Evolutionary conservation across 2,888 invertebrate genomes (phyloP).

Genomic region (Hedychridium roseum): DNA sequence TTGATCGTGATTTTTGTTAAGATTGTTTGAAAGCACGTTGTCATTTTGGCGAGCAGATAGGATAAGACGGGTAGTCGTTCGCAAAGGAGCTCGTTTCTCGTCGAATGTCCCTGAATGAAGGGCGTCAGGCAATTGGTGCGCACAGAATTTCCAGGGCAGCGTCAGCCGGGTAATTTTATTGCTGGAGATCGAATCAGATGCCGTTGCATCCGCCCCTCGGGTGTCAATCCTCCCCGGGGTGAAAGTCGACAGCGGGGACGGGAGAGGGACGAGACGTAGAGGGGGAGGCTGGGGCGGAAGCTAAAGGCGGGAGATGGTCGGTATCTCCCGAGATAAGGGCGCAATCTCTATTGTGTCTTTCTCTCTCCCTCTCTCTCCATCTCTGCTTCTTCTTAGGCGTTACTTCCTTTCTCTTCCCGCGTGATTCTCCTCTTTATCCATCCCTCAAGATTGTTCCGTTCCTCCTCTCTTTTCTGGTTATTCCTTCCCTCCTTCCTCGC

Average conservation of each 20-base stretch:
- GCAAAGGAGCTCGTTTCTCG: too few species aligned
- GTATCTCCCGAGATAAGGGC: slow-evolving; percentile 50
- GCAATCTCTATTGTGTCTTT: slow-evolving; percentile 49
- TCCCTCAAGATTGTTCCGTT: slow-evolving; percentile 11
- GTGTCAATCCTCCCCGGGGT: slow-evolving; percentile 29
- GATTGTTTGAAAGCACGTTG: too few species aligned
- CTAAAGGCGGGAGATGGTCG: slow-evolving; percentile 26
- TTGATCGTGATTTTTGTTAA: too few species aligned
- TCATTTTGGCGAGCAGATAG: too few species aligned
- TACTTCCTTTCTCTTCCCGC: not conserved
- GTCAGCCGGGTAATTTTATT: slow-evolving; percentile 47
- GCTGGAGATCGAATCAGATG: slow-evolving; percentile 47
- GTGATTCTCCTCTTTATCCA: not conserved
- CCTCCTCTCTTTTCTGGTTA: not conserved
- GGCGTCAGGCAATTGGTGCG: too few species aligned
- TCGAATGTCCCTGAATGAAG: too few species aligned
- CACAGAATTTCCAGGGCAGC: too few species aligned
- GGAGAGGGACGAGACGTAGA: slow-evolving; percentile 18
- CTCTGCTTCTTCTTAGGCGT: slow-evolving; percentile 1
- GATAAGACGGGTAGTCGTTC: too few species aligned
- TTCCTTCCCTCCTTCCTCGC: slow-evolving; percentile 2
- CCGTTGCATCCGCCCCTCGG: slow-evolving; percentile 28
- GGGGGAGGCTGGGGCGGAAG: slow-evolving; percentile 33
- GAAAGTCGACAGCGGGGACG: slow-evolving; percentile 6
- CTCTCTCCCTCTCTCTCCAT: slow-evolving; percentile 3